A percentile compares a stretch with the other conserved stretches of the same genome.
Conservation (phyloP, 2,797 vertebrate genomes). For the Morelia viridis region DNA sequence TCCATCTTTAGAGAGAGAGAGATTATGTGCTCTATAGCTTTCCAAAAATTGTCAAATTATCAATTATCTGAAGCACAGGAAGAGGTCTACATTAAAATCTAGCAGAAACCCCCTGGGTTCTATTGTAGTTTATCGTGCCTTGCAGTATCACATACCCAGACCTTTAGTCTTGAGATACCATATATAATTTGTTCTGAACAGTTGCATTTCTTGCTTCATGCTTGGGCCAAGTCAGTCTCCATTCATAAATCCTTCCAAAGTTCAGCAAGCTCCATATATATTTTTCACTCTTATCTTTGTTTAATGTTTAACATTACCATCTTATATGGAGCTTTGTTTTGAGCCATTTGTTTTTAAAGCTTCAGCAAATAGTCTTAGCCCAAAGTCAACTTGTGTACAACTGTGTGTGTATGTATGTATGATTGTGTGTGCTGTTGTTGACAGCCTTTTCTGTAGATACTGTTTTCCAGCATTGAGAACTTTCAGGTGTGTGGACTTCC, state of each 20-base stretch:
- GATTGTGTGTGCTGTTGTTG: neutral
- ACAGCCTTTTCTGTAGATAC: neutral
- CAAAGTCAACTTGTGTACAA: neutral
- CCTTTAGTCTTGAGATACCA: too few species aligned
- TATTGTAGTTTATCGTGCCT: neutral
- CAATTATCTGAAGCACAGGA: neutral
- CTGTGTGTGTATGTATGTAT: neutral
- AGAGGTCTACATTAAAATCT: neutral
- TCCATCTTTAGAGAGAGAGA: neutral
- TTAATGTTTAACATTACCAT: neutral
- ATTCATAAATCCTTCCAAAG: neutral
- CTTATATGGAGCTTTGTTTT: neutral
- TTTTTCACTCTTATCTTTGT: neutral
- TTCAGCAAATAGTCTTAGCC: neutral
- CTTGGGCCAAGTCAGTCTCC: neutral
- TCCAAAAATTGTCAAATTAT: neutral
- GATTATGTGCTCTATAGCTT: neutral
- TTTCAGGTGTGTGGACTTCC: neutral
- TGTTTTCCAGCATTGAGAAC: neutral
- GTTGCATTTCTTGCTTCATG: neutral
- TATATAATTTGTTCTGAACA: neutral
- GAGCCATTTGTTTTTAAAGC: neutral
- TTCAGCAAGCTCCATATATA: neutral
- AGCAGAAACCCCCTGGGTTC: neutral
- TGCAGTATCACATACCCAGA: neutral